A percentile compares a stretch with the other conserved stretches of the same genome.
phyloP scores from a whole-genome alignment of 2,797 vertebrate species.

The Microctenopoma lineatum region DNA sequence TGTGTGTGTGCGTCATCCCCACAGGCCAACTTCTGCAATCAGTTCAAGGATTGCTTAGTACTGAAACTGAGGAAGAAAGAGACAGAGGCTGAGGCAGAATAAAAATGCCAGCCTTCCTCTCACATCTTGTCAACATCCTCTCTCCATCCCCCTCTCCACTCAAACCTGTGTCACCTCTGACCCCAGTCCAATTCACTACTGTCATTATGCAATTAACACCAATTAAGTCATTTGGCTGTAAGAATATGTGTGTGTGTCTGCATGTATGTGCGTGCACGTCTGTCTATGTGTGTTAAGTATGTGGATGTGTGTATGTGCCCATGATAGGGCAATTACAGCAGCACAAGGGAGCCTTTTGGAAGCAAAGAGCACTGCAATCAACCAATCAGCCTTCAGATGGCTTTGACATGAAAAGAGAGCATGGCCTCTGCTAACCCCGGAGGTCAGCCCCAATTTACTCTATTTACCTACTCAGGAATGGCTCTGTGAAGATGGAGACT shows the following conservation, averaged over 20 bases:
- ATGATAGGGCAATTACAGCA: slow-evolving; percentile 89
- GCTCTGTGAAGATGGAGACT: slow-evolving; percentile 67
- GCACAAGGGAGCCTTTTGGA: slow-evolving; percentile 89
- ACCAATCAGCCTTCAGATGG: slow-evolving; percentile 90
- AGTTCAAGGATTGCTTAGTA: slow-evolving; percentile 85
- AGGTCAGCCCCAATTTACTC: slow-evolving; percentile 84
- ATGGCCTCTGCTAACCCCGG: slow-evolving; percentile 74
- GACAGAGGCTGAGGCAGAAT: slow-evolving; percentile 28
- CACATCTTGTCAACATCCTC: slow-evolving; percentile 75
- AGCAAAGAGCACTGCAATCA: slow-evolving; percentile 89
- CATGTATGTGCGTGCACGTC: slow-evolving; percentile 3
- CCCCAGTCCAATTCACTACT: slow-evolving; percentile 90
- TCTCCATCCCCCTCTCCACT: slow-evolving; percentile 82
- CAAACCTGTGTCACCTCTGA: slow-evolving; percentile 93
- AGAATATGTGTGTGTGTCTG: slow-evolving; percentile 78
- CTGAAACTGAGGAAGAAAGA: slow-evolving; percentile 40
- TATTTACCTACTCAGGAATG: slow-evolving; percentile 84
- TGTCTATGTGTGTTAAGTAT: slow-evolving; percentile 44
- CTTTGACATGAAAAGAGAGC: slow-evolving; percentile 85
- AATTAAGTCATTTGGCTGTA: slow-evolving; percentile 95
- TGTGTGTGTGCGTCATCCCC: slow-evolving; percentile 36
- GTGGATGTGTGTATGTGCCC: slow-evolving; percentile 67
- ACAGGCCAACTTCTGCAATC: slow-evolving; percentile 72
- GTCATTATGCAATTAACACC: slow-evolving; percentile 97
- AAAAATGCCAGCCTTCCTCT: slow-evolving; percentile 46